Evolutionary conservation across 2,797 vertebrate genomes (phyloP), one percentile per base, ranked within the genome.

Genomic region (Rhadinocentrus ornatus): DNA sequence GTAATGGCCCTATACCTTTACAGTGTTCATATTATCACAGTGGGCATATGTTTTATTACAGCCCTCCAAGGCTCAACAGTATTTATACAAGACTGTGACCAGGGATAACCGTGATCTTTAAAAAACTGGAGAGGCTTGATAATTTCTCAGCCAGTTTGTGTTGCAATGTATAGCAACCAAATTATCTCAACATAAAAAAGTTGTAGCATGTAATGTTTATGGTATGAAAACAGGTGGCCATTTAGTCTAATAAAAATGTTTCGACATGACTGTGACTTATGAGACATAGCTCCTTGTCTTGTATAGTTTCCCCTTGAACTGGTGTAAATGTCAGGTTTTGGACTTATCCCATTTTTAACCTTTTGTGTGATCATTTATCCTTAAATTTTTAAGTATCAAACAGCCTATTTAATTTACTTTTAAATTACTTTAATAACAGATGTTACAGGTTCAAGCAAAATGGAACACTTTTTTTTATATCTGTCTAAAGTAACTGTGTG

Each of bases 1-100:
- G 53, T 56, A n/a, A 31, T n/a, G 46, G 57, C 59, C 24, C 69
- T 75, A 65, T 34, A 32, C 60, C 68, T 76, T 69, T 48, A 57
- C 18, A 31, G 54, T 32, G 55, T 34, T 35, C 13, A 26, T 41
- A 50, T 80, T 37, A 20, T 31, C 53, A 61, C 31, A 66, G 24
- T 50, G 66, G 34, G 37, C 68, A 66, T 76, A 59, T 54, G 62
- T 69, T 78, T 79, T 66, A 78, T 66, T 66, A 60, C 1, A 24
- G 41, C 50, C 39, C 50, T 69, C 62, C 72, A 39, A 72, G 44
- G 64, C 12, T 66, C 39, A 15, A 1, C 37, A 34, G 13, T 44
- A 22, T 80, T 74, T 72, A 62, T 62, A 56, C 53, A 58, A 37
- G 56, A 69, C 52, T 71, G n/a, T n/a, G 53, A 50, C 46, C 41